Evolutionary conservation across 2,113 vertebrate genomes (phyloP).

Genomic region (Pelecanus crispus): DNA sequence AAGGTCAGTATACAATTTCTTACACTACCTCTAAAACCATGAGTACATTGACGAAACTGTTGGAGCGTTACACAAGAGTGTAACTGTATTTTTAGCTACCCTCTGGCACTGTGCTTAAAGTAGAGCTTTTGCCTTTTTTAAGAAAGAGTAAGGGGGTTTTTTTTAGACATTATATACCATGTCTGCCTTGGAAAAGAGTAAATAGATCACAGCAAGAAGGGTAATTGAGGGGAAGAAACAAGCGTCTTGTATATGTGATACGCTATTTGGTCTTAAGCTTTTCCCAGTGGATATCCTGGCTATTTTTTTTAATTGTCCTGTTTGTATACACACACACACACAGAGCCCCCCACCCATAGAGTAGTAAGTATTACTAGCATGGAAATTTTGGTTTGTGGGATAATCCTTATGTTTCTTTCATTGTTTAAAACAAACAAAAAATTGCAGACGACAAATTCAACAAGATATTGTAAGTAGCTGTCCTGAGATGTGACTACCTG

Average conservation of each 20-base stretch:
- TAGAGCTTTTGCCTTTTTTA: background rate
- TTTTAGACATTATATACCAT: background rate
- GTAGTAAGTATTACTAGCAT: background rate
- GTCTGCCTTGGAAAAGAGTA: background rate
- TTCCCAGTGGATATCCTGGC: background rate
- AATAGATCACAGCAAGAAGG: background rate
- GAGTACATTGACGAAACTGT: background rate
- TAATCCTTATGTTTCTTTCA: background rate
- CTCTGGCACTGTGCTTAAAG: background rate
- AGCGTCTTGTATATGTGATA: background rate
- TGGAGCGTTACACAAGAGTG: background rate
- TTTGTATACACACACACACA: no score
- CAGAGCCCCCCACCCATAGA: no score
- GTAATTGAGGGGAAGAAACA: background rate
- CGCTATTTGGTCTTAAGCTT: background rate
- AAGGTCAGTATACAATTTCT: background rate
- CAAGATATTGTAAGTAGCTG: background rate
- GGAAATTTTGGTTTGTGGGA: background rate
- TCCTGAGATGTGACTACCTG: background rate
- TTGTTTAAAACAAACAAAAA: background rate
- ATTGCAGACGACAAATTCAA: background rate
- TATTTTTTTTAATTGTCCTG: background rate
- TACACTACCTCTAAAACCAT: background rate
- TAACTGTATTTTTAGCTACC: background rate
- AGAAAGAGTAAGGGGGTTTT: background rate